These are phyloP conservation scores for Ciona savignyi DNA, from an alignment of 23 tunicate species.

Conservation along the genomic window DNA sequence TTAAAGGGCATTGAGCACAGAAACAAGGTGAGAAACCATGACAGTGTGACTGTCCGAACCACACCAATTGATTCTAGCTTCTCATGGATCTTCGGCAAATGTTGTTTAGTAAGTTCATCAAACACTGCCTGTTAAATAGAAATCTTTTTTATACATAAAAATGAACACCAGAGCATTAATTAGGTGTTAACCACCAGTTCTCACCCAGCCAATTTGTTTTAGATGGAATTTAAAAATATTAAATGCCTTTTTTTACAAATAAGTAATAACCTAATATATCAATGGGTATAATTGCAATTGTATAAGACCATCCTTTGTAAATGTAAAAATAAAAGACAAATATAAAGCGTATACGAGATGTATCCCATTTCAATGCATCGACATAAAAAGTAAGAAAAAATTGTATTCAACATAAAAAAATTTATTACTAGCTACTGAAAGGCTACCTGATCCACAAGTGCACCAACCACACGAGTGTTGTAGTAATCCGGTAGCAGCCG, in stretches of 20 bases:
- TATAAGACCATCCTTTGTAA: too few species aligned
- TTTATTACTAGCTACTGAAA: not conserved
- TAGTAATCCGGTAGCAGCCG: slow-evolving; percentile 94
- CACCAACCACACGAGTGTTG: slow-evolving; percentile 98
- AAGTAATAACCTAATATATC: too few species aligned
- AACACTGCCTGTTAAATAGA: slow-evolving; percentile 72
- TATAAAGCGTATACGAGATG: too few species aligned
- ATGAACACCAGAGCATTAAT: too few species aligned
- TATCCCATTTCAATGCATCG: too few species aligned
- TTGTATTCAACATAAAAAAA: not conserved
- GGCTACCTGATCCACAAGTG: slow-evolving; percentile 93
- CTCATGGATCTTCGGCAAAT: slow-evolving; percentile 72
- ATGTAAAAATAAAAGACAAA: too few species aligned
- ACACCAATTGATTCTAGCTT: slow-evolving; percentile 80
- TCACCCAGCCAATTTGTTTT: too few species aligned
- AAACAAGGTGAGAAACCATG: slow-evolving; percentile 95
- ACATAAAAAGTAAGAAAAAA: not conserved
- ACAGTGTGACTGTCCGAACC: slow-evolving; percentile 86
- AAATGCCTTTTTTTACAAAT: too few species aligned
- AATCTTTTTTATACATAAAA: too few species aligned
- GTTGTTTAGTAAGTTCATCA: slow-evolving; percentile 70
- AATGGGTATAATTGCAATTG: too few species aligned
- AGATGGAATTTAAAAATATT: too few species aligned
- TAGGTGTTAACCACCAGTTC: too few species aligned
- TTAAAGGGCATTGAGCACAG: slow-evolving; percentile 95